phyloP scores from a whole-genome alignment of 2,113 vertebrate species.

The Micromys minutus region DNA sequence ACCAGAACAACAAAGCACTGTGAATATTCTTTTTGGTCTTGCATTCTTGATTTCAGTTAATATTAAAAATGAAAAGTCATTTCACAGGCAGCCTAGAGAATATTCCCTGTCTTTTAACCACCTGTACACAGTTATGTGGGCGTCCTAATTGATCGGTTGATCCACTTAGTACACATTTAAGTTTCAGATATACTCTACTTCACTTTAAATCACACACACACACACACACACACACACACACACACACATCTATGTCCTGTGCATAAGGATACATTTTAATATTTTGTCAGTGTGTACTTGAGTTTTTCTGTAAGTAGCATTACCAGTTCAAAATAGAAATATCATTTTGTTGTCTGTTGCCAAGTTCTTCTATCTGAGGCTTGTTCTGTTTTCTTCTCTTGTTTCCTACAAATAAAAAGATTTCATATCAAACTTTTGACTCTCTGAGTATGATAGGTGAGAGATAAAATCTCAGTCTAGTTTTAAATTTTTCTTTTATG shows the following conservation, averaged over 20 bases:
- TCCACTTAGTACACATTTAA: neutral
- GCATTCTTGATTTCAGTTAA: neutral
- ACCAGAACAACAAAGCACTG: neutral
- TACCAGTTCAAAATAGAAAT: neutral
- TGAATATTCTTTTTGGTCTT: neutral
- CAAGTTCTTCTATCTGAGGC: neutral
- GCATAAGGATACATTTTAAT: neutral
- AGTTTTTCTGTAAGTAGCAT: neutral
- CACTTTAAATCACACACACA: neutral
- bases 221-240: neutral
- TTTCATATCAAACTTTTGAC: neutral
- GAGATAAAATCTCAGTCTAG: neutral
- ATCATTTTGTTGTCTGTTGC: neutral
- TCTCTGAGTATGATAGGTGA: neutral
- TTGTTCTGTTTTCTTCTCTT: neutral
- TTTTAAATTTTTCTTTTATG: neutral
- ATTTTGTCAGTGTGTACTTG: neutral
- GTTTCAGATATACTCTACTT: conserved; percentile 12
- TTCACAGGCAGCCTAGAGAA: neutral
- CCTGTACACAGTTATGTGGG: neutral
- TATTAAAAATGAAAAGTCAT: neutral
- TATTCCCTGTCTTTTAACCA: neutral
- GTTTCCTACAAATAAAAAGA: neutral
- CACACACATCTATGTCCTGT: neutral
- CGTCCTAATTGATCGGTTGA: neutral